Percentiles rank a stretch among this genome's conserved stretches.
Evolutionary conservation across 2,888 invertebrate genomes (phyloP).

Genomic region (Gisinianus flammeolus): DNA sequence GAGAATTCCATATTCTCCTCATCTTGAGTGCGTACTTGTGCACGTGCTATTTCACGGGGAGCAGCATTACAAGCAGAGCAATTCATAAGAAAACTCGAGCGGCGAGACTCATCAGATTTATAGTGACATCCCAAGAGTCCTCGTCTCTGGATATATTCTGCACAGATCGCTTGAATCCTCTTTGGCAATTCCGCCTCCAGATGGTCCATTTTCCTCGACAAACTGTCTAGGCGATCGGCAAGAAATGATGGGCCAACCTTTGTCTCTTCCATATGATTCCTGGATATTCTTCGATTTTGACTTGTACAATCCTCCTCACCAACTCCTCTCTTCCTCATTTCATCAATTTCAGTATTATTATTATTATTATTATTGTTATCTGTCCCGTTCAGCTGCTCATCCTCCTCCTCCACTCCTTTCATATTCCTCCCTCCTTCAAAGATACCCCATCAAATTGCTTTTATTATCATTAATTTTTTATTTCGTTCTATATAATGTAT

Average conservation of each 20-base stretch:
- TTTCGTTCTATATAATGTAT: too few relatives aligned
- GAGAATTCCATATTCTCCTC: constrained; percentile 12
- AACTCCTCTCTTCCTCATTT: not conserved
- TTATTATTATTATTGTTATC: constrained; percentile 7
- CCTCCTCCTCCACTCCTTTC: not conserved
- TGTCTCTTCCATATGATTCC: not conserved
- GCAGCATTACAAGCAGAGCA: not conserved
- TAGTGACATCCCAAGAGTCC: constrained; percentile 16
- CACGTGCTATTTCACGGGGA: not conserved
- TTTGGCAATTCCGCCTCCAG: constrained; percentile 24
- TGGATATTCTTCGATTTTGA: not conserved
- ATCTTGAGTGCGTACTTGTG: not conserved
- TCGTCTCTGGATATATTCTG: constrained; percentile 17
- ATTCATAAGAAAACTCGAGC: not conserved
- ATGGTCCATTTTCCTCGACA: constrained; percentile 18
- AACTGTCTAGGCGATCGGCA: constrained; percentile 3
- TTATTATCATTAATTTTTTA: too few relatives aligned
- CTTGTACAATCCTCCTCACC: not conserved
- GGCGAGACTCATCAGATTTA: constrained; percentile 9
- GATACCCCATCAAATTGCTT: too few relatives aligned
- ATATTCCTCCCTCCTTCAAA: too few relatives aligned
- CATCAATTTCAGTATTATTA: constrained; percentile 30
- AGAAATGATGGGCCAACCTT: constrained; percentile 3
- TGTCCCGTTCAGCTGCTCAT: constrained; percentile 14
- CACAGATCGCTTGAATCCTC: constrained; percentile 28